These are phyloP conservation scores for Mermis nigrescens DNA, from an alignment of 2,888 invertebrate species.

Conservation along the genomic window DNA sequence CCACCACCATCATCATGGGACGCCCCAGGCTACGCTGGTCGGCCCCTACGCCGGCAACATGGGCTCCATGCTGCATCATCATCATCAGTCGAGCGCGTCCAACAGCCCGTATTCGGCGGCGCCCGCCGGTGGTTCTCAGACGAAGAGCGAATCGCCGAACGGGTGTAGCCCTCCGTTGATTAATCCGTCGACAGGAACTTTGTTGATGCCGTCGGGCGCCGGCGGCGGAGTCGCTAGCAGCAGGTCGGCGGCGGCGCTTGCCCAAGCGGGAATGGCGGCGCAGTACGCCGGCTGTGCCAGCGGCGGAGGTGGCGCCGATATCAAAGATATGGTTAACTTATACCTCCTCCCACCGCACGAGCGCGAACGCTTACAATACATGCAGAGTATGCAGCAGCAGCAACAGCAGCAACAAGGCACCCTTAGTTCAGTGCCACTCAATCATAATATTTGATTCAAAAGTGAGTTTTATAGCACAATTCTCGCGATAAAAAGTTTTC, in stretches of 20 bases:
- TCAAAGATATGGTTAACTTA: slow-evolving; percentile 1
- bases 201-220: not conserved
- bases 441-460: too few species aligned
- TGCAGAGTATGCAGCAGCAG: not conserved
- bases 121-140: not conserved
- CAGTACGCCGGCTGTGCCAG: not conserved
- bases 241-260: not conserved
- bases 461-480: too few species aligned
- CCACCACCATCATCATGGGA: not conserved
- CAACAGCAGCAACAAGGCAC: too few species aligned
- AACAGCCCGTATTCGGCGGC: not conserved
- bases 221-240: not conserved
- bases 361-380: not conserved
- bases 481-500: too few species aligned
- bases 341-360: not conserved
- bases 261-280: not conserved
- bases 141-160: not conserved
- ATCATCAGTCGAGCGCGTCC: not conserved
- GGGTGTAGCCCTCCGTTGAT: too few species aligned
- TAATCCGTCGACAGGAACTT: too few species aligned
- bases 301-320: not conserved
- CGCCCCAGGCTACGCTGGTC: not conserved
- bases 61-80: too few species aligned
- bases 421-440: too few species aligned
- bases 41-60: not conserved